Evolutionary conservation across 2,113 vertebrate species (phyloP).

Genomic region (Saiga tatarica): DNA sequence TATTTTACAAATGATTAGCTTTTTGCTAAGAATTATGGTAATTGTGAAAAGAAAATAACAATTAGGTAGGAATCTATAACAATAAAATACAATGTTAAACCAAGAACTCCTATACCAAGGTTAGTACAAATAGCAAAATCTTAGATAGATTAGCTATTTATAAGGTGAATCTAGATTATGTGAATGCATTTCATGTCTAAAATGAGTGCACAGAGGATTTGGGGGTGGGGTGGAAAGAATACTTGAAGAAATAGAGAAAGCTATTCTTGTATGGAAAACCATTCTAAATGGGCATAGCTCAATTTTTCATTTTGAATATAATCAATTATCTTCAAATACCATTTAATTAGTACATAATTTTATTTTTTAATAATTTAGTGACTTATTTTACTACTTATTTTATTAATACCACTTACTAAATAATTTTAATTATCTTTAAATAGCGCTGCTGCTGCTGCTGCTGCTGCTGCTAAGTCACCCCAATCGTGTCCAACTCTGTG

Average conservation of each 20-base stretch:
- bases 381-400: background rate
- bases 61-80: background rate
- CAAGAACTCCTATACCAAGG: background rate
- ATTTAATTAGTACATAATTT: background rate
- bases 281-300: background rate
- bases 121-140: background rate
- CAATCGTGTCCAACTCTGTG: too few relatives aligned
- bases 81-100: background rate
- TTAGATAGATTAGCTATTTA: background rate
- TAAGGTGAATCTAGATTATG: background rate
- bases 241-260: background rate
- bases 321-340: background rate
- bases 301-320: background rate
- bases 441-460: background rate
- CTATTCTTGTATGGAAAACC: background rate
- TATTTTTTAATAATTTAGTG: background rate
- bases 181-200: background rate
- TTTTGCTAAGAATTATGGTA: background rate
- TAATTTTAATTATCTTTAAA: background rate
- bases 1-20: background rate
- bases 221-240: rapidly evolving
- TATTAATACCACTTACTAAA: background rate
- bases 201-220: background rate
- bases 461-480: too few relatives aligned
- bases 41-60: background rate